Conservation (phyloP, 2,113 vertebrate genomes). For the Elephas maximus region DNA sequence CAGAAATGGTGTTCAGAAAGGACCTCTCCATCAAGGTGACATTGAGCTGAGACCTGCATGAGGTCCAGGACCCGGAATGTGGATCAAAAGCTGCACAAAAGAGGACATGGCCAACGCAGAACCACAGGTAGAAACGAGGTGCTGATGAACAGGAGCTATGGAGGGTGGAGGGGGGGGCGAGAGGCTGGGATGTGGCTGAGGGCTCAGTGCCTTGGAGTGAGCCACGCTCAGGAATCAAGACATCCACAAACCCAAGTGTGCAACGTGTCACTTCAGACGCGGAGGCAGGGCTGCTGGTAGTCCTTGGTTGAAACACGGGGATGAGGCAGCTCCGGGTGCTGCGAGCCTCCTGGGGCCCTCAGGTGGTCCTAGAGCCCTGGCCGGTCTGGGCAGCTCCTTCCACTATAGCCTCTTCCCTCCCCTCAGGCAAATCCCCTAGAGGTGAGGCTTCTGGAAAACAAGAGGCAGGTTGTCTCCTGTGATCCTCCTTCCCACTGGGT, state of each 20-base stretch:
- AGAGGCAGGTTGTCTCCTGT: neutral
- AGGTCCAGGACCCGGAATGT: neutral
- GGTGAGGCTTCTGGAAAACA: slow-evolving; percentile 5
- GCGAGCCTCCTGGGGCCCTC: no score
- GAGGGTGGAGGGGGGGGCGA: neutral
- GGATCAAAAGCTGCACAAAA: neutral
- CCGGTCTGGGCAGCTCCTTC: no score
- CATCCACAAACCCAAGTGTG: neutral
- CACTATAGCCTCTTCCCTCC: no score
- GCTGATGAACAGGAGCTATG: neutral
- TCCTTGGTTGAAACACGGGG: no score
- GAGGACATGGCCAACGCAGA: neutral
- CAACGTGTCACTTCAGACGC: neutral
- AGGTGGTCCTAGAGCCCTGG: no score
- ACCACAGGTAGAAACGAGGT: neutral
- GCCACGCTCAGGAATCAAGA: neutral
- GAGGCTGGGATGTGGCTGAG: no score
- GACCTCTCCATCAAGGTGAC: neutral
- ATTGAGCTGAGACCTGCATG: neutral
- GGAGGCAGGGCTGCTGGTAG: no score
- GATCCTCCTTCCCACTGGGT: neutral
- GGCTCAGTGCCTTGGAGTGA: no score
- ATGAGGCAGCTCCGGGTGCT: no score
- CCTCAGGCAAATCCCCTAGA: neutral
- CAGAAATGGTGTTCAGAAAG: neutral